Conservation (phyloP, 1,140 invertebrate species). For the Galendromus occidentalis region DNA sequence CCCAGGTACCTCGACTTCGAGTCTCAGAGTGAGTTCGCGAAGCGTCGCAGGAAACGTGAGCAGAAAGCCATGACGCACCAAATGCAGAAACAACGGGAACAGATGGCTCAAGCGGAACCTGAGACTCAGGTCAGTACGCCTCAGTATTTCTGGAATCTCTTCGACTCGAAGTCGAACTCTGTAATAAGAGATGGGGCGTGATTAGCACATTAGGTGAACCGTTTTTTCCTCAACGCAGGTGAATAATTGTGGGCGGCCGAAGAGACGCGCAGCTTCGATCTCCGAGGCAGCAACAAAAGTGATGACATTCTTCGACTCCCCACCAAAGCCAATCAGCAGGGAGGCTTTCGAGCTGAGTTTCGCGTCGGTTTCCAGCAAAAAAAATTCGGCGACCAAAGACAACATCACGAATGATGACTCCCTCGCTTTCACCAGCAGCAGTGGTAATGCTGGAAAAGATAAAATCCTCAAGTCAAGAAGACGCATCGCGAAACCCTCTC, state of each 20-base stretch:
- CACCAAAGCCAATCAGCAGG: background rate
- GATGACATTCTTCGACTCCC: background rate
- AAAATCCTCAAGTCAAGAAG: background rate
- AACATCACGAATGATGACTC: background rate
- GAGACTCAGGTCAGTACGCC: background rate
- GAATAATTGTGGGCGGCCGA: background rate
- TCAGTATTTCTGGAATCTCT: background rate
- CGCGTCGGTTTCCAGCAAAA: background rate
- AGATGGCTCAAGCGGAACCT: background rate
- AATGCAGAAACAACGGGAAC: slow-evolving; percentile 6
- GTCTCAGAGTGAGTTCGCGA: background rate
- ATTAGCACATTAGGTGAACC: background rate
- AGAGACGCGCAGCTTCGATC: background rate
- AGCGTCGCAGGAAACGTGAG: background rate
- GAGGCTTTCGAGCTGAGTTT: background rate
- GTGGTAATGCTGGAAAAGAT: background rate
- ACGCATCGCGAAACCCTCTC: background rate
- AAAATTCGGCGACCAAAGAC: background rate
- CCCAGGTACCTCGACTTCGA: background rate
- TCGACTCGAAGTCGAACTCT: background rate
- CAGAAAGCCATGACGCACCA: background rate
- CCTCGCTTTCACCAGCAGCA: background rate
- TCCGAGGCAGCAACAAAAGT: slow-evolving; percentile 1
- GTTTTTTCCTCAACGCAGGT: background rate
- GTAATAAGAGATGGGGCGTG: background rate